These are phyloP conservation scores for Dromococcyx pavoninus DNA, from an alignment of 2,797 vertebrate species.

Conservation along the genomic window DNA sequence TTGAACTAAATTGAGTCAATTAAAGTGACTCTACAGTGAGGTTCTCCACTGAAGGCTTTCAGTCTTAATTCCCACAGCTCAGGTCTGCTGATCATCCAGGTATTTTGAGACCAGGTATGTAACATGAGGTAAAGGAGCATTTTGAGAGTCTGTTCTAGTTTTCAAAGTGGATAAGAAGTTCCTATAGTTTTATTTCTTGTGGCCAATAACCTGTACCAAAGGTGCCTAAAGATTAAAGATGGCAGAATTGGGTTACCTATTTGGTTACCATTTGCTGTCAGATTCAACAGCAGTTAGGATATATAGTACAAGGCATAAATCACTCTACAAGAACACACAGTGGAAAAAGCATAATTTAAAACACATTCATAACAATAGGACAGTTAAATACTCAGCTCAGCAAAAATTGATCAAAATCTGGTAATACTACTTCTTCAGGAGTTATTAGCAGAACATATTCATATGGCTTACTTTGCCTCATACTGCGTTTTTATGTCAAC, in stretches of 20 bases:
- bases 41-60: not conserved
- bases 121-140: not conserved
- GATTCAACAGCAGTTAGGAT: not conserved
- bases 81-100: not conserved
- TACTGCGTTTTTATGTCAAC: not conserved
- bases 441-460: not conserved
- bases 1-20: not conserved
- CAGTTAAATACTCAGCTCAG: not conserved
- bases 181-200: not conserved
- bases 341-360: not conserved
- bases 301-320: not conserved
- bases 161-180: not conserved
- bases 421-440: not conserved
- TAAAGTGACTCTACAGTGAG: not conserved
- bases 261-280: not conserved
- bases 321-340: not conserved
- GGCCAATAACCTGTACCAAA: not conserved
- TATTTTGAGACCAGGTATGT: not conserved
- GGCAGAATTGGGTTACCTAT: not conserved
- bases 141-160: not conserved
- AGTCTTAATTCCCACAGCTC: not conserved
- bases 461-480: not conserved
- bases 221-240: not conserved
- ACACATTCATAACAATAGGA: not conserved
- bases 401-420: not conserved